phyloP scores from a whole-genome alignment of 2,113 vertebrate genomes.

The Gorsachius goisagi region DNA sequence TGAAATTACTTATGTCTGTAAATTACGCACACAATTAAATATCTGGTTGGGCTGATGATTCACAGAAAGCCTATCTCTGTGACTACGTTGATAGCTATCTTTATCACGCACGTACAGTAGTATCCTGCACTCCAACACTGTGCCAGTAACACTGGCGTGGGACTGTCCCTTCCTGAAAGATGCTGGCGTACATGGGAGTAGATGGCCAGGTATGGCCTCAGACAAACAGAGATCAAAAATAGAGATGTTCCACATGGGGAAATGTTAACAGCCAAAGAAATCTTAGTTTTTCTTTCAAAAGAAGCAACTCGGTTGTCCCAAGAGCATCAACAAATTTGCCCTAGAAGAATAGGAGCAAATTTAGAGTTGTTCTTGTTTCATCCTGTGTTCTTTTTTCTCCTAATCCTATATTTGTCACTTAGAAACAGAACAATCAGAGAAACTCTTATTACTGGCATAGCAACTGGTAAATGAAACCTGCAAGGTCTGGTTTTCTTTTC shows the following conservation, averaged over 20 bases:
- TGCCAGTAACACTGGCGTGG: fast-evolving
- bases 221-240: background rate
- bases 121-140: background rate
- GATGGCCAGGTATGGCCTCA: background rate
- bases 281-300: background rate
- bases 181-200: fast-evolving
- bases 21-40: background rate
- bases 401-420: background rate
- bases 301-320: background rate
- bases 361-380: background rate
- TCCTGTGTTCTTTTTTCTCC: background rate
- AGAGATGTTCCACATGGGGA: background rate
- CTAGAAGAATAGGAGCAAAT: background rate
- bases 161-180: background rate
- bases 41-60: background rate
- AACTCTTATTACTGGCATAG: background rate
- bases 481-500: conserved; percentile 5
- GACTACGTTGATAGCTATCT: background rate
- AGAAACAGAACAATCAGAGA: background rate
- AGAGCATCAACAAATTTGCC: background rate
- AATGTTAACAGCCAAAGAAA: background rate
- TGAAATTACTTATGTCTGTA: background rate
- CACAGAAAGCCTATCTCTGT: background rate
- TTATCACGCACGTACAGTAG: fast-evolving
- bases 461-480: background rate